Base-by-base conservation (phyloP, 2,113 vertebrate species). In the Noctilio leporinus region DNA sequence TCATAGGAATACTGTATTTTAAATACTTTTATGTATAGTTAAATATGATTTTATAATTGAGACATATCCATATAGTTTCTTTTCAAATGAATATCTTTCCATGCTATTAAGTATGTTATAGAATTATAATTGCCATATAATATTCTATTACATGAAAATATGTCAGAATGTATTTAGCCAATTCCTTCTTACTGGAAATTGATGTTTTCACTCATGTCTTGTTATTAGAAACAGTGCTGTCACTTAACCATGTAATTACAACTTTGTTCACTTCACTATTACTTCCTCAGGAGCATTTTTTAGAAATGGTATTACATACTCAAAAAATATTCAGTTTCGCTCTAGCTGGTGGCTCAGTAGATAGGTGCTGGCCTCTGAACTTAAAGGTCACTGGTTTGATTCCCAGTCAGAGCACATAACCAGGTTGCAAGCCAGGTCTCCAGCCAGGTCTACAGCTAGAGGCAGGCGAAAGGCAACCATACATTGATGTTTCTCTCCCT, bases 261-360 rank as follows among this genome's bases (percentile, higher is more conserved):
- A 38, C 22, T 88, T 65, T 62, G 22, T 81, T 94, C 43, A 87
- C 35, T 70, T 93, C 49, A 90, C 53, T 77, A 16, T 55, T 88
- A 65, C 87, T 95, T 81, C 24, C 70, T 80, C n/a, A 92, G 69
- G 78, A 88, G 16, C n/a, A 87, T 26, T 81, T 95, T 82, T 69
- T 85, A 76, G 76, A 93, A 93, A 93, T 72, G 10, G 12, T 26
- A 82, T 86, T 59, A 40, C 35, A 55, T 49, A 10, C 65, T 84
- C n/a, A 89, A 82, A 88, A 64, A 72, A 83, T 67, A 51, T n/a
- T 26, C 26, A 47, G n/a, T n/a, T n/a, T n/a, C n/a, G n/a, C n/a
- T n/a, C n/a, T n/a, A n/a, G n/a, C n/a, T n/a, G n/a, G n/a, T n/a
- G n/a, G n/a, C n/a, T n/a, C n/a, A n/a, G n/a, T n/a, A n/a, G n/a